Percentiles rank a stretch among this genome's conserved stretches.
phyloP scores from a whole-genome alignment of 1,140 invertebrate genomes.

The Anthonomus grandis region DNA sequence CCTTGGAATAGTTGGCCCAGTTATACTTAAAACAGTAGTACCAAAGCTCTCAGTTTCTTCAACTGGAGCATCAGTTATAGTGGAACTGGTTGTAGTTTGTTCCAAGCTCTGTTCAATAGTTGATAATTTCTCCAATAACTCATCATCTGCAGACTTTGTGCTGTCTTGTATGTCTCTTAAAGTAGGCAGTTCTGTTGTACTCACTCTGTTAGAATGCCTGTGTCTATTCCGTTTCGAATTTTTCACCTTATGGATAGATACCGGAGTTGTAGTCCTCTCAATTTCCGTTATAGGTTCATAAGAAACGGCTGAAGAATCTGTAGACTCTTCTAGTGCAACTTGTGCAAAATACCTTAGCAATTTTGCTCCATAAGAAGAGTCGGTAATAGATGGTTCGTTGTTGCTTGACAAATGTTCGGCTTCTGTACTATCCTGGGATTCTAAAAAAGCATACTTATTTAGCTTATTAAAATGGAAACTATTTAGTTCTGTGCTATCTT shows the following conservation, averaged over 20 bases:
- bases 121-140: constrained; percentile 39
- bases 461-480: no score
- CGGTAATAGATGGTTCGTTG: background rate
- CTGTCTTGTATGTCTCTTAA: constrained; percentile 10
- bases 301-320: background rate
- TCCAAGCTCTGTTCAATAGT: constrained; percentile 9
- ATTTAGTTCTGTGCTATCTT: no score
- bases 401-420: background rate
- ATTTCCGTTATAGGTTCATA: constrained; percentile 19
- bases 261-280: background rate
- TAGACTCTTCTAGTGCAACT: background rate
- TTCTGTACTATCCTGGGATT: no score
- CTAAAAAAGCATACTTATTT: no score
- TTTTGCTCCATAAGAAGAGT: constrained; percentile 11
- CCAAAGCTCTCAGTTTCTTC: constrained; percentile 10
- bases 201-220: background rate
- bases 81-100: constrained; percentile 16
- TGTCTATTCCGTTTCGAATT: background rate
- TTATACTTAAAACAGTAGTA: constrained; percentile 5
- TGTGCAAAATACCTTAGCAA: constrained; percentile 17
- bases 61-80: constrained; percentile 13
- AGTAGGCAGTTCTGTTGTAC: constrained; percentile 9
- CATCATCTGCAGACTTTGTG: background rate
- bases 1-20: background rate
- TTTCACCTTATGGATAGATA: background rate